Base-by-base conservation (phyloP, 2,888 invertebrate species). In the Colletes collaris region DNA sequence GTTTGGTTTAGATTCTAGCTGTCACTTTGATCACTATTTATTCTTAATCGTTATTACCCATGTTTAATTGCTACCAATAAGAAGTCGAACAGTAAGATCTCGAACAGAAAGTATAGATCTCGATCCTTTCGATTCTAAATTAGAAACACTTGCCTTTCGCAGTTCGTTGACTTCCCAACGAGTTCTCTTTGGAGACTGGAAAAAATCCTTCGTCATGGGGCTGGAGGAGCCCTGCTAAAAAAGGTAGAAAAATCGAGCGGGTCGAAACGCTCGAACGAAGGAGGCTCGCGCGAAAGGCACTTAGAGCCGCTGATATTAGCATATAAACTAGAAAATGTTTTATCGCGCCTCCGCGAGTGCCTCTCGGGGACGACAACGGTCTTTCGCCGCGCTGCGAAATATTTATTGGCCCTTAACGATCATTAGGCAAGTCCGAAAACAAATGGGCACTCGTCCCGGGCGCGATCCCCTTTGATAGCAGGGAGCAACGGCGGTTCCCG, bases 271-370 rank as follows among this genome's bases (percentile, higher is more conserved):
- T 53, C 67, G 53, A 63, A 40, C 68, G 16, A 70, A n/a, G 19
- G 40, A n/a, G 11, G 10, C 27, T 27, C 71, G 46, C 35, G 60
- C 27, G 65, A 62, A 44, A 58, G 50, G 50, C 67, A 72, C 66
- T 72, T 55, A 63, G 56, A 66, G 65, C 40, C 69, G 44, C 44
- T 58, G 83, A 78, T 69, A 85, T 80, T 85, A 83, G 80, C 74
- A 83, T 85, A 78, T 80, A 83, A 85, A 85, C 80, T 83, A 67
- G 76, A 85, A 81, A 85, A 76, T 76, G 71, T 85, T 78, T 85
- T 85, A 83, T 76, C 69, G 71, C 65, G 60, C 50, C 49, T 68
- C 6, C 46, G 27, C 46, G 72, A 71, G 67, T 52, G 35, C 52
- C 64, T 58, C 66, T 56, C 37, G 16, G 8, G 60, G 58, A 19